Evolutionary conservation across 2,888 invertebrate species (phyloP).

Genomic region (Lycia hirtaria): DNA sequence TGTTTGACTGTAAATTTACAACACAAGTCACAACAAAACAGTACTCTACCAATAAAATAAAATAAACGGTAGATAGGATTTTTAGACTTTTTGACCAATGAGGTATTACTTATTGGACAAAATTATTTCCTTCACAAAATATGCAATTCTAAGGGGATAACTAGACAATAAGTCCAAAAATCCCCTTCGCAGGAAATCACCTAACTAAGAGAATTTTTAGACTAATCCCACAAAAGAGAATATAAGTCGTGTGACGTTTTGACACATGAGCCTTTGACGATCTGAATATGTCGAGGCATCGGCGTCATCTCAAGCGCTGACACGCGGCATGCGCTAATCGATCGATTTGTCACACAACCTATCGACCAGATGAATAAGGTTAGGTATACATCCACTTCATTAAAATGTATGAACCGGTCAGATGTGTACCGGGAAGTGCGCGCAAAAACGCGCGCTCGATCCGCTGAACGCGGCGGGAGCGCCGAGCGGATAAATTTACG

Average conservation of each 20-base stretch:
- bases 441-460: constrained; percentile 49
- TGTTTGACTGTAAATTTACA: no score
- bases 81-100: no score
- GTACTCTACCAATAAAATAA: no score
- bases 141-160: no score
- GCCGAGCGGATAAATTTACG: background rate
- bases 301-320: background rate
- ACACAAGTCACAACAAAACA: no score
- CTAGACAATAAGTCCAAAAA: no score
- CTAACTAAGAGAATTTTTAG: no score
- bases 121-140: no score
- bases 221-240: no score
- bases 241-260: background rate
- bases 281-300: background rate
- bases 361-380: constrained; percentile 7
- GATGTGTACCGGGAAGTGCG: constrained; percentile 43
- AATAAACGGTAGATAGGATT: no score
- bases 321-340: constrained; percentile 24
- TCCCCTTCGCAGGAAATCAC: no score
- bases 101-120: no score
- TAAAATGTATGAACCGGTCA: constrained; percentile 40
- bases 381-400: constrained; percentile 28
- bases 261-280: background rate
- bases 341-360: constrained; percentile 26
- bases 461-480: constrained; percentile 42